phyloP scores from a whole-genome alignment of 2,113 vertebrate genomes.

The Chunga burmeisteri region DNA sequence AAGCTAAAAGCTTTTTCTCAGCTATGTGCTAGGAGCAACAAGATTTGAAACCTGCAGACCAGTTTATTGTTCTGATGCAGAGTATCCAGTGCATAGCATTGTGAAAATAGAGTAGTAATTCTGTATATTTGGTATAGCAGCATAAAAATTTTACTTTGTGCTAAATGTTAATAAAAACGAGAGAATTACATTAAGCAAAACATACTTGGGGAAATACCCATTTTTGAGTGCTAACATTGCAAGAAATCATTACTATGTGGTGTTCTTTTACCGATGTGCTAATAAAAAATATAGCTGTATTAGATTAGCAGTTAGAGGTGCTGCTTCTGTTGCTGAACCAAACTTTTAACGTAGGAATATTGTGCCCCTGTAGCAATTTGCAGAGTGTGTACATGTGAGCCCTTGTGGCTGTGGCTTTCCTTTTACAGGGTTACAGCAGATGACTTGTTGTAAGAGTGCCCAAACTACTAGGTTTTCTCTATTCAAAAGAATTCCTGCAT shows the following conservation, averaged over 20 bases:
- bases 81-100: background rate
- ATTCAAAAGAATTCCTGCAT: background rate
- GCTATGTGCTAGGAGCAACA: background rate
- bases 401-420: background rate
- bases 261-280: background rate
- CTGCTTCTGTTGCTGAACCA: background rate
- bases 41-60: background rate
- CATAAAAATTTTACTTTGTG: background rate
- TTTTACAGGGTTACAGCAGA: background rate
- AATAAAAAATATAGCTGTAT: background rate
- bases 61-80: background rate
- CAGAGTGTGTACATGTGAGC: background rate
- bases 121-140: background rate
- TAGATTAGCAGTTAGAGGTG: background rate
- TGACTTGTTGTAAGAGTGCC: fast-evolving
- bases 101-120: background rate
- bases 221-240: background rate
- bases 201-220: background rate
- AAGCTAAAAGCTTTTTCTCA: background rate
- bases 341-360: background rate
- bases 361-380: background rate
- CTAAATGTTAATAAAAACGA: background rate
- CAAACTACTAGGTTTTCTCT: background rate
- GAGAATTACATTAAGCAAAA: background rate
- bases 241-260: background rate